Evolutionary conservation across 2,888 invertebrate species (phyloP), one percentile per base, ranked within the genome.

Genomic region (Adela reaumurella): DNA sequence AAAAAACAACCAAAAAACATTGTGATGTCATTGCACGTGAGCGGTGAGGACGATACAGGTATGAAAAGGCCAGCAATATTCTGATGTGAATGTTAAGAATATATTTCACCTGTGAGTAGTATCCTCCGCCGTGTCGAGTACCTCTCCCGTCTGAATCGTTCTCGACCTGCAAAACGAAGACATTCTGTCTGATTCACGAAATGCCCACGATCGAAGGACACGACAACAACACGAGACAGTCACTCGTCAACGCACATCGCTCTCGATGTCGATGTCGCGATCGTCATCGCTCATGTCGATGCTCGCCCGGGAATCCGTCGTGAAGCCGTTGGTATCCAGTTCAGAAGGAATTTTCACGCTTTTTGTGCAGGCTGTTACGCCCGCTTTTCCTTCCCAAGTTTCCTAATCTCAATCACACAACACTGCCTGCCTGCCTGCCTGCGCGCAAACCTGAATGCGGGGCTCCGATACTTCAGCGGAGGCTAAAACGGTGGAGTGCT

Each of bases 251-350:
- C 92, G 86, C 83, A 94, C 94, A 82, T 94, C 94, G 82, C 94
- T 95, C 82, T 94, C 94, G 64, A 94, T 90, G 74, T 95, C 95
- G 71, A 94, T 92, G 74, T 95, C 94, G 63, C 92, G 85, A 73
- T 95, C 95, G 76, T 95, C 95, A 78, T 95, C 95, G 74, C 94
- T 94, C 93, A 95, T 94, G n/a, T 35, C 35, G 11, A 35, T 35
- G 35, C 35, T 35, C 35, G 62, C 59, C 73, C 53, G 50, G 52
- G 18, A 5, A 16, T 20, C 46, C 18, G 11, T 43, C 6, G 16
- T 43, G 19, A 10, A 11, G 3, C 6, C 43, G 18, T 43, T 5
- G 6, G 14, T 11, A 5, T 19, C 43, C 35, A 35, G 35, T 14
- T 3, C 35, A 14, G n/a, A 35, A 11, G 35, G 14, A 14, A 35